phyloP scores from a whole-genome alignment of 2,113 vertebrate genomes.

The Gymnobelideus leadbeateri region DNA sequence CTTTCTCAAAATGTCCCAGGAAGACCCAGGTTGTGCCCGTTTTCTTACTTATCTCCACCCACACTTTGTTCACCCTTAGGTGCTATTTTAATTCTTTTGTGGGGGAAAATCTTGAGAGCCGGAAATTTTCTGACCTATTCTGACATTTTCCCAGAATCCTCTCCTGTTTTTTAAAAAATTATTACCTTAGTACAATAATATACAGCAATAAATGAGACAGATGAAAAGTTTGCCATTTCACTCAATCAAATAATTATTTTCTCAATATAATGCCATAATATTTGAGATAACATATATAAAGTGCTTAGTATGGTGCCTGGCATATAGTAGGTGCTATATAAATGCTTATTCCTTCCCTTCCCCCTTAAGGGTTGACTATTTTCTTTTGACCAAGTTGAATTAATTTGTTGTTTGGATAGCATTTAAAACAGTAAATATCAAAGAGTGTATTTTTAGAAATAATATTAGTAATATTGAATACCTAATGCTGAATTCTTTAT shows the following conservation, averaged over 20 bases:
- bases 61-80: too few species aligned
- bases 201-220: not conserved
- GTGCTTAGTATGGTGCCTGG: not conserved
- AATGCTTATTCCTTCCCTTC: not conserved
- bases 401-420: not conserved
- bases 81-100: too few species aligned
- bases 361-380: not conserved
- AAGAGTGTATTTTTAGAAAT: not conserved
- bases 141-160: too few species aligned
- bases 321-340: not conserved
- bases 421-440: not conserved
- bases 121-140: too few species aligned
- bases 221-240: not conserved
- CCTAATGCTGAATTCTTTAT: not conserved
- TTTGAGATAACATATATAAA: not conserved
- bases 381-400: not conserved
- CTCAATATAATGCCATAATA: not conserved
- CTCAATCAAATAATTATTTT: not conserved
- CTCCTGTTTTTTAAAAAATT: too few species aligned
- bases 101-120: too few species aligned
- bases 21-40: too few species aligned
- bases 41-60: too few species aligned
- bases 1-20: too few species aligned
- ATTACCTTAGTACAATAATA: not conserved
- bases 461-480: not conserved